Evolutionary conservation across 2,797 vertebrate genomes (phyloP).

Genomic region (Acrossocheilus wenchowensis): DNA sequence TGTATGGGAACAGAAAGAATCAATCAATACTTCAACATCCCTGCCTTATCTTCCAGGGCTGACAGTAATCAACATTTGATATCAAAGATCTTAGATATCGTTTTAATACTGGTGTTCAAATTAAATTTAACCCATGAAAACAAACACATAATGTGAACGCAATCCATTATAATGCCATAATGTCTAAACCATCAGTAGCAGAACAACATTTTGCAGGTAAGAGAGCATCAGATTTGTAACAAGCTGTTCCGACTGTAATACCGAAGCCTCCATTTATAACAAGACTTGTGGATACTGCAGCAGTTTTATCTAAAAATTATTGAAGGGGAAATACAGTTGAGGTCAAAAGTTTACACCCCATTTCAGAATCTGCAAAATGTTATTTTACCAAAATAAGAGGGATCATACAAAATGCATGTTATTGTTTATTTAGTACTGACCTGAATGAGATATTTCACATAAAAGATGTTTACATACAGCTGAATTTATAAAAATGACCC

Average conservation of each 20-base stretch:
- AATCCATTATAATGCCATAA: not conserved
- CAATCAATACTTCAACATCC: not conserved
- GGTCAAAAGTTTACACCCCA: too few species aligned
- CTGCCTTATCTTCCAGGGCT: not conserved
- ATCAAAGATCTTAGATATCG: not conserved
- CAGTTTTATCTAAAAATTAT: not conserved
- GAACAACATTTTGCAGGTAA: not conserved
- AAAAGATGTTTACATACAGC: not conserved
- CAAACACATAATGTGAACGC: not conserved
- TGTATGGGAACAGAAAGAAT: slow-evolving; percentile 2
- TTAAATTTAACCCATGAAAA: not conserved
- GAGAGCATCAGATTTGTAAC: not conserved
- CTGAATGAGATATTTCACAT: not conserved
- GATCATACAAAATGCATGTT: not conserved
- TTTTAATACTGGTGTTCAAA: not conserved
- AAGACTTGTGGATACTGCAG: not conserved
- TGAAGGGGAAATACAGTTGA: not conserved
- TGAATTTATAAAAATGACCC: too few species aligned
- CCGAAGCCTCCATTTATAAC: not conserved
- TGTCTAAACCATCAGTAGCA: not conserved
- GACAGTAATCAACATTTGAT: not conserved
- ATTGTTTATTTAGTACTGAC: not conserved
- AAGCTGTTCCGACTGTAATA: not conserved
- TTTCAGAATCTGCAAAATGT: not conserved
- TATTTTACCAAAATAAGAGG: not conserved